These are phyloP conservation scores for Trachelus stipa DNA, from an alignment of 2,888 invertebrate species.

Conservation along the genomic window DNA sequence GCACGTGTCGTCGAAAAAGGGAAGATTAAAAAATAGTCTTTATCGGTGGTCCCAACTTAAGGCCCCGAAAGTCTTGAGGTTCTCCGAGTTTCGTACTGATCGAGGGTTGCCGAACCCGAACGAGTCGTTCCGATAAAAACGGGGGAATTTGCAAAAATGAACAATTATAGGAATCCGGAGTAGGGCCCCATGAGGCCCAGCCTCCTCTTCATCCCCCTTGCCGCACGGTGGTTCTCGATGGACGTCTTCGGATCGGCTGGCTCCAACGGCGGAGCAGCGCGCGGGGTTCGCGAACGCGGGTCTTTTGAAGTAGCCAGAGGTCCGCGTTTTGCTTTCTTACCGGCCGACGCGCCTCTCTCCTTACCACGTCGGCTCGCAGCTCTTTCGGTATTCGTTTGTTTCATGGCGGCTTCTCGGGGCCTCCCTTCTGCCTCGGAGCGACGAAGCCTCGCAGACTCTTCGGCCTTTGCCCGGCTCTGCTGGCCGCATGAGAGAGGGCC, in stretches of 20 bases:
- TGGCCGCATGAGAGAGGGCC: conserved; percentile 14
- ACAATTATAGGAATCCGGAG: conserved; percentile 66
- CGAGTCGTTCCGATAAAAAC: conserved; percentile 47
- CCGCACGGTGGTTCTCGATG: not conserved
- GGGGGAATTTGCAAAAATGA: conserved; percentile 64
- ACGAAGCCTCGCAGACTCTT: not conserved
- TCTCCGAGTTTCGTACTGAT: not conserved
- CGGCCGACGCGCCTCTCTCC: conserved; percentile 8
- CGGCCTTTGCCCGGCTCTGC: conserved; percentile 1
- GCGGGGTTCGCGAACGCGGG: conserved; percentile 56
- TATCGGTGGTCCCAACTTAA: conserved; percentile 1
- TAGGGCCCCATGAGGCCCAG: conserved; percentile 31
- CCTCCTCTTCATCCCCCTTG: not conserved
- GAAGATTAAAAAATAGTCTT: not conserved
- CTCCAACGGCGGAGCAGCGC: conserved; percentile 27
- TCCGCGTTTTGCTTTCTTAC: conserved; percentile 42
- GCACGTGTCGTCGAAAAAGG: not conserved
- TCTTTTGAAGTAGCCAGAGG: conserved; percentile 61
- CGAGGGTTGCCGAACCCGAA: conserved; percentile 8
- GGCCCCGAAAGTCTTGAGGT: not conserved
- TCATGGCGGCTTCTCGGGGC: conserved; percentile 49
- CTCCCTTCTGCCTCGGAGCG: not conserved
- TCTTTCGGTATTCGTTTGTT: conserved; percentile 61
- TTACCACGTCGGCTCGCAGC: conserved; percentile 36
- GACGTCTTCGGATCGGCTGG: not conserved